Conservation (phyloP, 2,888 invertebrate species). For the Lepidochrysops patricia region DNA sequence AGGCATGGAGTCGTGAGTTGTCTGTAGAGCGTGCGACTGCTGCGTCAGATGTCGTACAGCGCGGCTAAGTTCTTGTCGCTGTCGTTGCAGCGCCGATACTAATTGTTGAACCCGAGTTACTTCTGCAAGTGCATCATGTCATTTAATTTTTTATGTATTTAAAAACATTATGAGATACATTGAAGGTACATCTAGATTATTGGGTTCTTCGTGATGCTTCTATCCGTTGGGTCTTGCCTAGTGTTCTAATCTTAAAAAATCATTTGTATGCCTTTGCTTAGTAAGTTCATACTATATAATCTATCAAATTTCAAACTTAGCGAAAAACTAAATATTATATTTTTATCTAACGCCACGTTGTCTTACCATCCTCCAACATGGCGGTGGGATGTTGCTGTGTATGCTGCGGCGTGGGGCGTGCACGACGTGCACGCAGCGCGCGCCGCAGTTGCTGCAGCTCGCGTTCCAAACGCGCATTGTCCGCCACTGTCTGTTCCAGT, state of each 20-base stretch:
- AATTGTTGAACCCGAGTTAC: conserved; percentile 86
- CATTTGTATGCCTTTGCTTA: no score
- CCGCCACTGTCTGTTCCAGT: conserved; percentile 93
- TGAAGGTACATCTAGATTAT: no score
- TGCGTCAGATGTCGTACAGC: conserved; percentile 90
- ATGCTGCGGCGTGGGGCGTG: conserved; percentile 35
- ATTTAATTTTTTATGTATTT: no score
- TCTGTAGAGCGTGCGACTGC: conserved; percentile 80
- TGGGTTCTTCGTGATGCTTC: no score
- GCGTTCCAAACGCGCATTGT: conserved; percentile 90
- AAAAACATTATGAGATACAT: no score
- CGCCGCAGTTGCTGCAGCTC: conserved; percentile 89
- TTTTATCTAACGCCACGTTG: no score
- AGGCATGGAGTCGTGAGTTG: conserved; percentile 51
- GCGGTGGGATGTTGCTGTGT: conserved; percentile 63
- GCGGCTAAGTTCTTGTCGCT: conserved; percentile 88
- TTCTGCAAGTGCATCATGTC: conserved; percentile 57
- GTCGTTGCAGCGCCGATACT: conserved; percentile 89
- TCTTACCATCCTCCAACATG: conserved; percentile 77
- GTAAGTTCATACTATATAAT: no score
- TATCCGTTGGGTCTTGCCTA: no score
- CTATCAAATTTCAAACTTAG: no score
- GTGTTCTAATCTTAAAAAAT: no score
- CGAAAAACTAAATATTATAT: no score
- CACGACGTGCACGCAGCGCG: conserved; percentile 82